A percentile compares a stretch with the other conserved stretches of the same genome.
Conservation (phyloP, 2,113 vertebrate genomes). For the Amia ocellicauda region DNA sequence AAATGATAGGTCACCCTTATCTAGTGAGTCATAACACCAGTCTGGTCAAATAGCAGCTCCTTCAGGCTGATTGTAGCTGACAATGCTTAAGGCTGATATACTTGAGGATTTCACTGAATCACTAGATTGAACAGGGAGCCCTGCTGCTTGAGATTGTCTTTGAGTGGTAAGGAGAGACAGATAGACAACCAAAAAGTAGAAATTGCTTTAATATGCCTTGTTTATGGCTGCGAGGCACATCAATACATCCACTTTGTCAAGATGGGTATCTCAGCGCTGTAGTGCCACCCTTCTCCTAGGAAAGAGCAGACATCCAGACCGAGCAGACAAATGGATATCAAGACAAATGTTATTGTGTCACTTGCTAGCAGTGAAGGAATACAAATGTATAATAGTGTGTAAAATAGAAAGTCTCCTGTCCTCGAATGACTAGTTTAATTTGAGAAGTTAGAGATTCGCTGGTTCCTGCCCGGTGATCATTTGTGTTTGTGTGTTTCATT, state of each 20-base stretch:
- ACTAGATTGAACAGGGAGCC: no score
- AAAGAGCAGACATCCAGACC: no score
- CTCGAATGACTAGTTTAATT: background rate
- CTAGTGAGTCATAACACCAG: background rate
- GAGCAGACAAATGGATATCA: background rate
- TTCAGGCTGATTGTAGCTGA: conserved; percentile 7
- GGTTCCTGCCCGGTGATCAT: no score
- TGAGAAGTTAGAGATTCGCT: background rate
- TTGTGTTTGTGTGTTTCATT: background rate
- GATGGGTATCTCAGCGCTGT: no score
- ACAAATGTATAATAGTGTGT: background rate
- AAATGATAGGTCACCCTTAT: background rate
- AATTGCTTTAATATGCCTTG: conserved; percentile 1
- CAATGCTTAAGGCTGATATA: conserved; percentile 7
- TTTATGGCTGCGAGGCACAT: background rate
- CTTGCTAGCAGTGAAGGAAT: background rate
- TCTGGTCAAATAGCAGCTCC: background rate
- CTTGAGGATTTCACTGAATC: background rate
- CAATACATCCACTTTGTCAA: no score
- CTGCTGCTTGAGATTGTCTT: conserved; percentile 3
- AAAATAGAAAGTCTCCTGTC: background rate
- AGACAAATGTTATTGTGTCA: conserved; percentile 2
- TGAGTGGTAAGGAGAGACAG: background rate
- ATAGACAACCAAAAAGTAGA: conserved; percentile 2
- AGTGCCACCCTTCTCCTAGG: background rate